Conservation (phyloP, 2,113 vertebrate genomes). For the Psammodynastes pulverulentus region DNA sequence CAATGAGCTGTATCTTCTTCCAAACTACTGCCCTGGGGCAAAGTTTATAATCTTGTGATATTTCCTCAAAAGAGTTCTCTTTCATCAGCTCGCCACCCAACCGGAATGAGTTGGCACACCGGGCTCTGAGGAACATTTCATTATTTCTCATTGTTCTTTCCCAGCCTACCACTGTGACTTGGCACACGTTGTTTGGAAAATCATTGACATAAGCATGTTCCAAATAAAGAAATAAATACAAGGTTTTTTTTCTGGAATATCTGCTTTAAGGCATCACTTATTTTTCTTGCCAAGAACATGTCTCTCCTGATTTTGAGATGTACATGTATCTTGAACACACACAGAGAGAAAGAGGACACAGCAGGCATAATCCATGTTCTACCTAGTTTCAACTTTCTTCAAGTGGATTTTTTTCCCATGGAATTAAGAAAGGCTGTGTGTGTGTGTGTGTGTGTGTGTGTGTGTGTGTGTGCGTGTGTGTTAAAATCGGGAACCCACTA, state of each 20-base stretch:
- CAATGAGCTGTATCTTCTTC: neutral
- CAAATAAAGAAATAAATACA: neutral
- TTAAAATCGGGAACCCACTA: neutral
- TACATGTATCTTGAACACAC: neutral
- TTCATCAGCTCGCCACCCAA: neutral
- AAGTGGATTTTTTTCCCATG: constrained; percentile 7
- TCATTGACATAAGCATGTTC: neutral
- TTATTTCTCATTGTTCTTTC: neutral
- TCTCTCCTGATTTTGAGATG: constrained; percentile 20
- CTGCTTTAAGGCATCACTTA: neutral
- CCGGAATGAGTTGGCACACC: neutral
- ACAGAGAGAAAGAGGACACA: neutral
- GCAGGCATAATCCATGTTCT: constrained; percentile 13
- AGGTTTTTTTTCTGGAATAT: neutral
- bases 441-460: no score
- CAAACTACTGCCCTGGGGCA: neutral
- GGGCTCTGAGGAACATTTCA: neutral
- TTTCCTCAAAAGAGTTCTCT: neutral
- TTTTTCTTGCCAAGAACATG: neutral
- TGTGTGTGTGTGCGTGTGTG: no score
- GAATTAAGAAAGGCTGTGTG: neutral
- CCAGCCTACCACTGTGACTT: neutral
- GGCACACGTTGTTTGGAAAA: neutral
- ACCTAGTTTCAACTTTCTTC: accelerated
- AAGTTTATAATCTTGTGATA: neutral